These are phyloP conservation scores for Callipepla squamata DNA, from an alignment of 2,113 vertebrate genomes.

Conservation along the genomic window DNA sequence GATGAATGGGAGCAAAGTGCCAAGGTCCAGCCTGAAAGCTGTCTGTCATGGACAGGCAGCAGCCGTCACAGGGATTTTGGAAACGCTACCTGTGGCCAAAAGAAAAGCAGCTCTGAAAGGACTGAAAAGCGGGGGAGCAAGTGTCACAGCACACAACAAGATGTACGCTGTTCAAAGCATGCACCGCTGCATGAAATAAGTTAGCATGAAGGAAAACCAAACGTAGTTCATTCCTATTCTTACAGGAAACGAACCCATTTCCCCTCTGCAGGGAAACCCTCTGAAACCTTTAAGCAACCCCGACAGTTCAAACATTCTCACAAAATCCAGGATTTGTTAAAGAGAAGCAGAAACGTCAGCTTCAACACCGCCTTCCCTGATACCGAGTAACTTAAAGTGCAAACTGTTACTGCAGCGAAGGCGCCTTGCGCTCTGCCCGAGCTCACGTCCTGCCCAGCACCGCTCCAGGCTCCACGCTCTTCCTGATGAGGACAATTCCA, in stretches of 20 bases:
- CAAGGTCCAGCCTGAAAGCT: neutral
- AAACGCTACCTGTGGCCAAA: neutral
- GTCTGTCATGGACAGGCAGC: neutral
- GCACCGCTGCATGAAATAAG: neutral
- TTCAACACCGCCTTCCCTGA: neutral
- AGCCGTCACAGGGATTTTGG: neutral
- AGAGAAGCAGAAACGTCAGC: neutral
- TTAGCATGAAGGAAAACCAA: neutral
- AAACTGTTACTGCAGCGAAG: neutral
- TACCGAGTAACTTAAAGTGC: neutral
- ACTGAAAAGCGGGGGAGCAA: accelerated
- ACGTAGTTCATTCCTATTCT: neutral
- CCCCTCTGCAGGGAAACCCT: neutral
- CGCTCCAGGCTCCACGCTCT: neutral
- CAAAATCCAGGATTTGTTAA: neutral
- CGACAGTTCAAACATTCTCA: neutral
- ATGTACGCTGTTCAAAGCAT: neutral
- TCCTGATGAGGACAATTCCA: neutral
- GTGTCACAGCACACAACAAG: neutral
- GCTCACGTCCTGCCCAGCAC: neutral
- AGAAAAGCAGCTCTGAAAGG: neutral
- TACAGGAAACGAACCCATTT: neutral
- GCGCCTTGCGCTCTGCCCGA: neutral
- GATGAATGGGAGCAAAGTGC: neutral
- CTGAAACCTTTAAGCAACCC: neutral